Conservation (phyloP, 2,113 vertebrate genomes). For the Chinchilla lanigera region DNA sequence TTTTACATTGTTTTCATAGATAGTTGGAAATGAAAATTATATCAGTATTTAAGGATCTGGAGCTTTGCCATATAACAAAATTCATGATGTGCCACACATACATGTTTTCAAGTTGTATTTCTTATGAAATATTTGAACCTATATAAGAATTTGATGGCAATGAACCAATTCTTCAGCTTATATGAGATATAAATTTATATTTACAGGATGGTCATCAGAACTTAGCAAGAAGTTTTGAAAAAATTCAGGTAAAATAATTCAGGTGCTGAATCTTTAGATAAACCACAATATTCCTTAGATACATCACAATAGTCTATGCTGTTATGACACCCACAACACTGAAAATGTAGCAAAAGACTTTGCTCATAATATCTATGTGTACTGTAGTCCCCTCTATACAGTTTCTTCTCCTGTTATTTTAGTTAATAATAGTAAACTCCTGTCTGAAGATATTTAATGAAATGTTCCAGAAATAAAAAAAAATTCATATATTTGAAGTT, state of each 20-base stretch:
- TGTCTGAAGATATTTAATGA: background rate
- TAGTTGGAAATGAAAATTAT: background rate
- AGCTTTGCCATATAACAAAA: background rate
- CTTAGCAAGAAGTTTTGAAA: background rate
- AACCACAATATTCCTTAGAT: too few relatives aligned
- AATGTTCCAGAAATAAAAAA: background rate
- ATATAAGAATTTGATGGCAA: background rate
- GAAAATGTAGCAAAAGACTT: background rate
- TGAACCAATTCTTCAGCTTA: background rate
- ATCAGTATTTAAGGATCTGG: background rate
- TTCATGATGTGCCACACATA: background rate
- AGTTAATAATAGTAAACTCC: background rate
- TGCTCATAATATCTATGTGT: background rate
- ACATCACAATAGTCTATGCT: background rate
- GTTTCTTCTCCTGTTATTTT: background rate
- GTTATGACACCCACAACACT: background rate
- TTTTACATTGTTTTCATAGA: background rate
- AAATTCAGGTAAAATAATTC: background rate
- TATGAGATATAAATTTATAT: background rate
- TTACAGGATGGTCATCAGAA: background rate
- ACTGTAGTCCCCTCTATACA: background rate
- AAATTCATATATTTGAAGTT: background rate
- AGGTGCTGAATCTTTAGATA: background rate
- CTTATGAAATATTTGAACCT: background rate
- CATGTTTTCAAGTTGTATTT: background rate